Evolutionary conservation across 2,888 invertebrate genomes (phyloP).

Genomic region (Theristus sp.): DNA sequence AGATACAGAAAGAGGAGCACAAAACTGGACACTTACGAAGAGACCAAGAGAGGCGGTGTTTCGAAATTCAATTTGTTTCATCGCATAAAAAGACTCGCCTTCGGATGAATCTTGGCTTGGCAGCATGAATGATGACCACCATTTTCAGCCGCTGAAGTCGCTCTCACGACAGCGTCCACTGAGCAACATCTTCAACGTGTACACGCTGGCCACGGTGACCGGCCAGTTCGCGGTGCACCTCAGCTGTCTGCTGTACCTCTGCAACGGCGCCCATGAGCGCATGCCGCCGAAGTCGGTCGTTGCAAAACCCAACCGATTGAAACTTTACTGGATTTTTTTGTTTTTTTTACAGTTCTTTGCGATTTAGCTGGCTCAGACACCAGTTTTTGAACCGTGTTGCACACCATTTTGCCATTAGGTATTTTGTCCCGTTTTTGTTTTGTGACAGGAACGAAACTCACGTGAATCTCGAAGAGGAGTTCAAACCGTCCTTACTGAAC

Average conservation of each 20-base stretch:
- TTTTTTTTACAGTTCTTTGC: background rate
- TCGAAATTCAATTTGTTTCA: too few relatives aligned
- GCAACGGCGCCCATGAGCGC: constrained; percentile 35
- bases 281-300: constrained; percentile 3
- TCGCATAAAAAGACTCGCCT: too few relatives aligned
- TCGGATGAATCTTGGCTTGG: too few relatives aligned
- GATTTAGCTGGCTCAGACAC: background rate
- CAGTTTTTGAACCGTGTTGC: background rate
- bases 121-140: background rate
- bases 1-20: too few relatives aligned
- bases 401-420: background rate
- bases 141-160: constrained; percentile 57
- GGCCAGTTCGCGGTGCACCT: constrained; percentile 89
- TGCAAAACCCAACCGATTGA: too few relatives aligned
- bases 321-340: too few relatives aligned
- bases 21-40: too few relatives aligned
- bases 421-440: too few relatives aligned
- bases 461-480: constrained; percentile 34
- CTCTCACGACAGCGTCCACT: constrained; percentile 81
- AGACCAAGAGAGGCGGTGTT: too few relatives aligned
- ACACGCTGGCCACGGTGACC: constrained; percentile 83
- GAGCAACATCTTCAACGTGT: constrained; percentile 93
- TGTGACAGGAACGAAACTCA: background rate
- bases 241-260: constrained; percentile 66
- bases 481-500: constrained; percentile 81